Evolutionary conservation across 2,888 invertebrate genomes (phyloP).

Genomic region (Ashinkailepas kermadecensis): DNA sequence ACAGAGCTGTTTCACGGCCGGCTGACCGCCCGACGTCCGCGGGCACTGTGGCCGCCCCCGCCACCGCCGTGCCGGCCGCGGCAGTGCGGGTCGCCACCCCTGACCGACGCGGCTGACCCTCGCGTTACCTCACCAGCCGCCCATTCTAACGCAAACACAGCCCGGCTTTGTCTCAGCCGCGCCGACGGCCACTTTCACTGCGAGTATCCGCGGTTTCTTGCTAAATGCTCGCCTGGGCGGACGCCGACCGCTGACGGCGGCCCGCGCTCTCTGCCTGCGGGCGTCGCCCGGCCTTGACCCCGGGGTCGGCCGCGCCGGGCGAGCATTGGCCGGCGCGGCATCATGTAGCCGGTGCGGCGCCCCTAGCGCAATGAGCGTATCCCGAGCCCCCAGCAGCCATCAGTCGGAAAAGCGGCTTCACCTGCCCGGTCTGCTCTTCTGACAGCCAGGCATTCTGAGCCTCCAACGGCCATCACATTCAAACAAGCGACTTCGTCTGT

Average conservation of each 20-base stretch:
- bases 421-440: too few species aligned
- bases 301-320: not conserved
- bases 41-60: not conserved
- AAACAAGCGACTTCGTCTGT: too few species aligned
- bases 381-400: too few species aligned
- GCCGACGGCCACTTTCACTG: constrained; percentile 10
- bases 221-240: not conserved
- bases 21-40: not conserved
- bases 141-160: constrained; percentile 6
- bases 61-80: not conserved
- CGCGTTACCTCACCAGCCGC: constrained; percentile 8
- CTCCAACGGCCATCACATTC: too few species aligned
- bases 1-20: too few species aligned
- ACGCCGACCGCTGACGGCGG: not conserved
- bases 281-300: not conserved
- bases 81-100: not conserved
- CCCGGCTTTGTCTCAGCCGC: not conserved
- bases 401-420: too few species aligned
- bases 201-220: not conserved
- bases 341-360: too few species aligned
- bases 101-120: constrained; percentile 4
- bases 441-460: too few species aligned
- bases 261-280: not conserved
- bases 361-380: too few species aligned
- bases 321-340: not conserved